These are phyloP conservation scores for Panulirus ornatus DNA, from an alignment of 1,140 invertebrate species.

Conservation along the genomic window DNA sequence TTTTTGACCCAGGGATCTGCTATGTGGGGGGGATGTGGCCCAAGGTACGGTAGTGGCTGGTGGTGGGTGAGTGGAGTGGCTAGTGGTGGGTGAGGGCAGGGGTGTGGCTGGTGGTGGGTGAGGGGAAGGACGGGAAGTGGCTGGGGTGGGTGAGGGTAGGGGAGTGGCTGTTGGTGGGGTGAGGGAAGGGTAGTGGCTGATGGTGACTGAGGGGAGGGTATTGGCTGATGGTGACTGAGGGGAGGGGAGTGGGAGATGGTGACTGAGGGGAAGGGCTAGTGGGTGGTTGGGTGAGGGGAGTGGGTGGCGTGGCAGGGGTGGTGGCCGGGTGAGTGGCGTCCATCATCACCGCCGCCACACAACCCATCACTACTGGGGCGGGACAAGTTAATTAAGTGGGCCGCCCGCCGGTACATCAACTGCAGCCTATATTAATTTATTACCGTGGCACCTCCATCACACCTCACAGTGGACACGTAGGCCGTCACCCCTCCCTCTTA, in stretches of 20 bases:
- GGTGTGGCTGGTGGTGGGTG: no score
- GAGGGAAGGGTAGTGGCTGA: neutral
- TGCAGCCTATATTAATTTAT: constrained; percentile 1
- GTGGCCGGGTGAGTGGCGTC: neutral
- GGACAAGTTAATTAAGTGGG: constrained; percentile 39
- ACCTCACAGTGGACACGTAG: neutral
- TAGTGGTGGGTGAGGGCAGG: no score
- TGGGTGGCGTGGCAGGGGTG: neutral
- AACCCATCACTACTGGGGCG: constrained; percentile 4
- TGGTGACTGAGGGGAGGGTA: neutral
- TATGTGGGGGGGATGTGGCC: no score
- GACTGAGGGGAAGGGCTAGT: neutral
- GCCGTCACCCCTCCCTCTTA: neutral
- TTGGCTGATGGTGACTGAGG: neutral
- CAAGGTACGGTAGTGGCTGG: no score
- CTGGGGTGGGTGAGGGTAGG: neutral
- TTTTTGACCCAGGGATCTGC: no score
- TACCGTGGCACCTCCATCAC: neutral
- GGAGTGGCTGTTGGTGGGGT: neutral
- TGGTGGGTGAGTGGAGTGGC: no score
- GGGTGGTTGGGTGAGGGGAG: no score
- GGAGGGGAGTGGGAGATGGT: neutral
- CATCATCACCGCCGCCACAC: constrained; percentile 11
- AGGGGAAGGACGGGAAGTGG: neutral
- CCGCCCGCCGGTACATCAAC: neutral